Percentiles rank a stretch among this genome's conserved stretches.
These are phyloP conservation scores for Holothuria scabra DNA, from an alignment of 53 echinoderm and acorn worm genomes.

Conservation along the genomic window DNA sequence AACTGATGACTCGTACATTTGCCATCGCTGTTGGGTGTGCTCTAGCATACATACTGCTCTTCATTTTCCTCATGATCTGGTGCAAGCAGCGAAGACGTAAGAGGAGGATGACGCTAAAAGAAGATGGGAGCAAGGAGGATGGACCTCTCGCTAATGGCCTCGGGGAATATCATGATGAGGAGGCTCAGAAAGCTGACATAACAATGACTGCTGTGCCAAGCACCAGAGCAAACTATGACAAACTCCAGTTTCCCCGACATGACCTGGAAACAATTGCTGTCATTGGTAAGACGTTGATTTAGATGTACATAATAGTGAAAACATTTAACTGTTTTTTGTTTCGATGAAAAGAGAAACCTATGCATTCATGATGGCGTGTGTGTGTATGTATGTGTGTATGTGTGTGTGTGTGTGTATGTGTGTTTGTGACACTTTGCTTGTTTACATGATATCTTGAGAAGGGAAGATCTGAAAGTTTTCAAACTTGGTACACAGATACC, in stretches of 20 bases:
- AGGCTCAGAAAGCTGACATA: conserved; percentile 32
- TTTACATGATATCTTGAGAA: too few species aligned
- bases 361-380: too few species aligned
- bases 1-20: conserved; percentile 91
- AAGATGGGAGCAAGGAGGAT: conserved; percentile 66
- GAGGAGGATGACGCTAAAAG: conserved; percentile 75
- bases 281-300: conserved; percentile 66
- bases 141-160: conserved; percentile 39
- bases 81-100: conserved; percentile 86
- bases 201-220: conserved; percentile 54
- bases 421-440: too few species aligned
- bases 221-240: conserved; percentile 94
- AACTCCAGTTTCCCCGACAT: conserved; percentile 95
- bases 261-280: conserved; percentile 86
- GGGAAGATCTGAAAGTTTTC: too few species aligned
- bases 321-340: too few species aligned
- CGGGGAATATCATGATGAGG: conserved; percentile 61
- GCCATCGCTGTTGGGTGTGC: conserved; percentile 96
- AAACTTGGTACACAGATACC: too few species aligned
- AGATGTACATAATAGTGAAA: too few species aligned
- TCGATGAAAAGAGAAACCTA: too few species aligned
- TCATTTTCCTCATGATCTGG: conserved; percentile 95
- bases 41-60: conserved; percentile 89
- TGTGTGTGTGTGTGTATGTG: too few species aligned
- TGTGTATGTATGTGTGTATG: too few species aligned